Evolutionary conservation across 2,797 vertebrate genomes (phyloP), one percentile per base, ranked within the genome.

Genomic region (Odontamblyopus rebecca): DNA sequence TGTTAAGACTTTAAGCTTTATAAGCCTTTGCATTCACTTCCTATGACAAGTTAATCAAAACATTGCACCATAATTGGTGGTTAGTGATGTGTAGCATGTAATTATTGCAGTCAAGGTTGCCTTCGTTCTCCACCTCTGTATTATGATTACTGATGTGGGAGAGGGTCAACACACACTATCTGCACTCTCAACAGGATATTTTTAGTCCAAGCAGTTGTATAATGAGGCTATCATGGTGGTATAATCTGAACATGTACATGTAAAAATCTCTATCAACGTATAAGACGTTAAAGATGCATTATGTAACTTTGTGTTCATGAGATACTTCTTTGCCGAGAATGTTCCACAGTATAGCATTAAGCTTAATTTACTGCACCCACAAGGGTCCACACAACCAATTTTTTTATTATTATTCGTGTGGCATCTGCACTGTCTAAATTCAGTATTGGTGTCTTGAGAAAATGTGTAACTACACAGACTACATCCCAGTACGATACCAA

Each of bases 11-110:
- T 61, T 23, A 61, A 83, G 78, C 62, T 23, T 48, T 48, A 15
- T 15, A 48, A 48, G 83, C 72, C 69, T 77, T 69, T 67, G 76
- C 75, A 82, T 38, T 63, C 78, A 74, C 82, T 89, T 75, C 50
- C 38, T 38, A 75, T 82, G 76, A 81, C 84, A 87, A 82, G 75
- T 70, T 89, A 84, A 85, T 91, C 83, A 83, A 83, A 89, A 82
- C 78, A 87, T 77, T 84, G 78, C 72, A 72, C 77, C 69, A 75
- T 89, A 90, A 92, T 91, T 86, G 83, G 76, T 61, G 82, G 83
- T 80, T 88, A 84, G 82, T 83, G 81, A 76, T 86, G 85, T 87
- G 85, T 70, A 82, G 82, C 86, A 82, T 82, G 66, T 89, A 89
- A 90, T 89, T 91, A 89, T 77, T 68, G 74, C 71, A 77, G 81